Evolutionary conservation across 1,140 invertebrate genomes (phyloP).

Genomic region (Tetragonula clypearis): DNA sequence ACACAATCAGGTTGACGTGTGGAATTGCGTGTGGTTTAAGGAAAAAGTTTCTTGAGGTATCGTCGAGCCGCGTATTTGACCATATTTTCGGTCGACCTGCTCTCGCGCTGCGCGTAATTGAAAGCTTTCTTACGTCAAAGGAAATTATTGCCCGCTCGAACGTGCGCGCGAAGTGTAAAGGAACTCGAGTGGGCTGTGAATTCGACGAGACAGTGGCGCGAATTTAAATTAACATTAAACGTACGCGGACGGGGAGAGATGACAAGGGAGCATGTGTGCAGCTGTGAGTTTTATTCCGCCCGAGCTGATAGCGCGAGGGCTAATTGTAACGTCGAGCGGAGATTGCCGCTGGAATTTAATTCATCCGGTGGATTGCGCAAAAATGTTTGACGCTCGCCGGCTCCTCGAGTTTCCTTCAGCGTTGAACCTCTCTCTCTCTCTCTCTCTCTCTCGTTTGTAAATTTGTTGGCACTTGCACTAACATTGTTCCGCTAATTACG

Average conservation of each 20-base stretch:
- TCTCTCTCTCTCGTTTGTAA: neutral
- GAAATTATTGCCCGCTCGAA: constrained; percentile 24
- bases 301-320: constrained; percentile 6
- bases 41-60: constrained; percentile 18
- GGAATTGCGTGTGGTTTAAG: neutral
- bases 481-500: too few species aligned
- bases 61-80: constrained; percentile 23
- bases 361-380: neutral
- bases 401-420: neutral
- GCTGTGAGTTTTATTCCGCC: neutral
- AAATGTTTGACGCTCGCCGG: neutral
- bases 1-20: neutral
- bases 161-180: neutral
- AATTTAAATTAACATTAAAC: constrained; percentile 30
- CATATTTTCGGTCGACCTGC: constrained; percentile 14
- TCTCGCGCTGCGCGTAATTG: constrained; percentile 12
- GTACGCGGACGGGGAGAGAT: neutral
- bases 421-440: too few species aligned
- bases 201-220: neutral
- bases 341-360: neutral
- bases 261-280: neutral
- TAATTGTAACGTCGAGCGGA: neutral
- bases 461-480: neutral
- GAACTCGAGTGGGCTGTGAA: neutral
- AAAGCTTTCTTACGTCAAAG: constrained; percentile 40